phyloP scores from a whole-genome alignment of 2,113 vertebrate species.

The Eclectus roratus region DNA sequence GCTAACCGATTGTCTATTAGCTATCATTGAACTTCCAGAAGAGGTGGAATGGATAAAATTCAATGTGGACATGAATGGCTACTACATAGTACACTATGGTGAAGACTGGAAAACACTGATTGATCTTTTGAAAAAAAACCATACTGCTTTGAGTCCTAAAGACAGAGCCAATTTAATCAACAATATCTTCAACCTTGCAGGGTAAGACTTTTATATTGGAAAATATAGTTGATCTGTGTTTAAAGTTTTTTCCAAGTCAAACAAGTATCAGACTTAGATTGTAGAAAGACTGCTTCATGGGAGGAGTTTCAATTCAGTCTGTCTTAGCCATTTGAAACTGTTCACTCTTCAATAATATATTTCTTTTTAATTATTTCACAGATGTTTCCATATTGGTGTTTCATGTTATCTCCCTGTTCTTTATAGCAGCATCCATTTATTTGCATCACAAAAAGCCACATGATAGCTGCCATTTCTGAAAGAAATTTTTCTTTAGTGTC shows the following conservation, averaged over 20 bases:
- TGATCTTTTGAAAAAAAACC: slow-evolving; percentile 73
- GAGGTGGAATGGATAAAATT: slow-evolving; percentile 90
- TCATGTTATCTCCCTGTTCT: neutral
- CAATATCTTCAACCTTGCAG: slow-evolving; percentile 87
- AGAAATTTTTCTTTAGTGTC: neutral
- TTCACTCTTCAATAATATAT: neutral
- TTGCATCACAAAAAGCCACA: neutral
- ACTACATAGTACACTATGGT: slow-evolving; percentile 90
- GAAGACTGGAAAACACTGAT: slow-evolving; percentile 79
- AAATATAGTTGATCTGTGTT: neutral
- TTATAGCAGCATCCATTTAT: neutral
- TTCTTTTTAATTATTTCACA: neutral
- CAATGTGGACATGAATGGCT: slow-evolving; percentile 87
- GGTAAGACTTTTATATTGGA: slow-evolving; percentile 70
- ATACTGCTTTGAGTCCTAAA: slow-evolving; percentile 76
- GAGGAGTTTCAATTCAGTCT: neutral
- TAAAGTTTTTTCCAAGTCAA: neutral
- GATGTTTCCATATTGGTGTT: neutral
- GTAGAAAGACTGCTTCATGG: neutral
- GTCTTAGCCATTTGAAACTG: neutral
- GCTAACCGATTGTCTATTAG: slow-evolving; percentile 61
- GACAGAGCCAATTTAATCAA: slow-evolving; percentile 91
- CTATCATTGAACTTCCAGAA: slow-evolving; percentile 76
- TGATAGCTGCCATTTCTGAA: neutral
- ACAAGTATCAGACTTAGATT: neutral